Evolutionary conservation across 2,113 vertebrate genomes (phyloP).

Genomic region (Vulpes lagopus): DNA sequence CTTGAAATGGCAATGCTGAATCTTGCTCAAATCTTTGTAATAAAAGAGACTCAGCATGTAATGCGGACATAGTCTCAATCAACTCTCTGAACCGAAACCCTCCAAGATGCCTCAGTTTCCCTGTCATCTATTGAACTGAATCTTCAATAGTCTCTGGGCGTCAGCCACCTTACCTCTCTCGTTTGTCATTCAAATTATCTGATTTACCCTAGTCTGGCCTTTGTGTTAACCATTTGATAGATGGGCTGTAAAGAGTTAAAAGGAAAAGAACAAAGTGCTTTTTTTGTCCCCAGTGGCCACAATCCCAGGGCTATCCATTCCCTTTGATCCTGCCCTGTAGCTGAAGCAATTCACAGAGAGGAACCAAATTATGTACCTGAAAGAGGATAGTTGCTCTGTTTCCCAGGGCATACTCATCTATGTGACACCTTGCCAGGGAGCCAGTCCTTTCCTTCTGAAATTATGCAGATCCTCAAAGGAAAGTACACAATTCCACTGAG

Average conservation of each 20-base stretch:
- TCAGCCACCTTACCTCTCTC: background rate
- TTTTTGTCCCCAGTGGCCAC: background rate
- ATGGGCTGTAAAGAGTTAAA: background rate
- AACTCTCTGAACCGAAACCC: constrained; percentile 42
- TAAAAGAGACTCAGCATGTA: constrained; percentile 62
- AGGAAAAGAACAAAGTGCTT: constrained; percentile 28
- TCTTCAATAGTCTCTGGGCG: background rate
- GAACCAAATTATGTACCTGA: constrained; percentile 31
- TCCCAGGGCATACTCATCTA: constrained; percentile 15
- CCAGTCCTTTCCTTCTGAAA: constrained; percentile 33
- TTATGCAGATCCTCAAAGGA: constrained; percentile 25
- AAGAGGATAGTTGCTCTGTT: constrained; percentile 18
- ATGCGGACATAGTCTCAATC: background rate
- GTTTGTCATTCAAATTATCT: constrained; percentile 43
- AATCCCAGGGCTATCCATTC: background rate
- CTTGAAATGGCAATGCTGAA: constrained; percentile 68
- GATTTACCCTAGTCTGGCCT: background rate
- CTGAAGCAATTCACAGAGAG: constrained; percentile 35
- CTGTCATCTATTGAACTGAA: constrained; percentile 28
- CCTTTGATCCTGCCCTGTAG: background rate
- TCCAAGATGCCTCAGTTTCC: background rate
- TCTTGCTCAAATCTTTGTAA: constrained; percentile 57
- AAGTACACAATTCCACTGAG: constrained; percentile 15
- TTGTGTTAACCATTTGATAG: constrained; percentile 53
- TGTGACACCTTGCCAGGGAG: background rate